Base-by-base conservation (phyloP, 2,113 vertebrate genomes). In the Rhynchomys soricoides region DNA sequence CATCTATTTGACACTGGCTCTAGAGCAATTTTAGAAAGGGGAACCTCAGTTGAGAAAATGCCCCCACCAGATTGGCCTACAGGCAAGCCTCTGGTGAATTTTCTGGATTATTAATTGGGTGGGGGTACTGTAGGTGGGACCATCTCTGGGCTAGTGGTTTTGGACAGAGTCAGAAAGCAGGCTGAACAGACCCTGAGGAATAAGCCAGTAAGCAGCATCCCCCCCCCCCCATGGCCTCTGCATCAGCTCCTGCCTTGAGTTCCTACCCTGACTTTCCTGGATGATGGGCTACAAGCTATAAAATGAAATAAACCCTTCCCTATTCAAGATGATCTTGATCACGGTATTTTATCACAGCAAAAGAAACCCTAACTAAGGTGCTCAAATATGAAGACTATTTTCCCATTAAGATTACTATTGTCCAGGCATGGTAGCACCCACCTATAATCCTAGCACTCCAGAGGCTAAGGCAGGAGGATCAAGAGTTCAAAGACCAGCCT, bases 371-470 rank as follows among this genome's bases (percentile, higher is more conserved):
- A 55, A 50, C 29, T 50, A 82, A 85, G n/a, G 43, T 57, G 19
- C 22, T 10, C 57, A 91, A 62, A 83, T 52, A 1, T 34, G 79
- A 92, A 90, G 45, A 74, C 1, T 57, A 81, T 73, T 75, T 95
- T 86, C n/a, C 50, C 48, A 79, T 48, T 86, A 45, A 91, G 89
- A 89, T 91, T 90, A 50, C 68, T n/a, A n/a, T 73, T 85, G 9
- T 29, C 50, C 70, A 74, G n/a, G n/a, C n/a, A 34, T 34, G 29
- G 8, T 43, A 50, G n/a, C 16, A 57, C 68, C 43, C 57, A 43
- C 52, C 26, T 43, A 7, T 73, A 43, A 74, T 57, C 22, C 24
- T 10, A 74, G n/a, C 52, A 57, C 87, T 59, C 52, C 12, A 40
- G n/a, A 74, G 70, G 70, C 52, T 31, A 37, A 57, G 70, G 37